phyloP scores from a whole-genome alignment of 2,113 vertebrate genomes.

The Corapipo altera region DNA sequence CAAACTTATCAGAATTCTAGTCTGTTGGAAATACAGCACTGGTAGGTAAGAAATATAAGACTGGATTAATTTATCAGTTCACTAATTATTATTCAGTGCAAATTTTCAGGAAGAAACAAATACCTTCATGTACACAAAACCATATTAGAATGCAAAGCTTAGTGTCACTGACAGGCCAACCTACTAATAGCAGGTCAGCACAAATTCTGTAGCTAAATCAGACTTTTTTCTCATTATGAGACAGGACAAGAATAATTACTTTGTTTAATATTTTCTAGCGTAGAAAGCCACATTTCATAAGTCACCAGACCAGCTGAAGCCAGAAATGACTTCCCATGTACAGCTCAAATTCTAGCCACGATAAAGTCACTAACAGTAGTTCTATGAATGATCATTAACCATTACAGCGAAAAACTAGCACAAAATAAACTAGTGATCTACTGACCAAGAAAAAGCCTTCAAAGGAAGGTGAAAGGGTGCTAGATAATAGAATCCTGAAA shows the following conservation, averaged over 20 bases:
- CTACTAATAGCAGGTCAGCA: neutral
- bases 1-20: neutral
- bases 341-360: neutral
- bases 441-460: neutral
- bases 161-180: neutral
- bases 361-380: neutral
- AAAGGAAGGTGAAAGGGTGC: neutral
- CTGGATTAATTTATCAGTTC: neutral
- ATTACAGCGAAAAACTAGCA: neutral
- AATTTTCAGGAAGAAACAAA: neutral
- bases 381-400: neutral
- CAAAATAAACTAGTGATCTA: neutral
- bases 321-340: neutral
- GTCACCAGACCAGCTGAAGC: neutral
- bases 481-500: neutral
- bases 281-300: neutral
- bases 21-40: neutral
- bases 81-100: neutral
- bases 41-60: neutral
- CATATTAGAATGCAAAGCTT: neutral
- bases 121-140: neutral
- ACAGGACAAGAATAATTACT: neutral
- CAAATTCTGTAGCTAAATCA: neutral
- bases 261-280: neutral
- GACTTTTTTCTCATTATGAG: neutral